A percentile compares a stretch with the other conserved stretches of the same genome.
These are phyloP conservation scores for Drosophila oshimai DNA, from an alignment of 1,140 invertebrate genomes.

Conservation along the genomic window DNA sequence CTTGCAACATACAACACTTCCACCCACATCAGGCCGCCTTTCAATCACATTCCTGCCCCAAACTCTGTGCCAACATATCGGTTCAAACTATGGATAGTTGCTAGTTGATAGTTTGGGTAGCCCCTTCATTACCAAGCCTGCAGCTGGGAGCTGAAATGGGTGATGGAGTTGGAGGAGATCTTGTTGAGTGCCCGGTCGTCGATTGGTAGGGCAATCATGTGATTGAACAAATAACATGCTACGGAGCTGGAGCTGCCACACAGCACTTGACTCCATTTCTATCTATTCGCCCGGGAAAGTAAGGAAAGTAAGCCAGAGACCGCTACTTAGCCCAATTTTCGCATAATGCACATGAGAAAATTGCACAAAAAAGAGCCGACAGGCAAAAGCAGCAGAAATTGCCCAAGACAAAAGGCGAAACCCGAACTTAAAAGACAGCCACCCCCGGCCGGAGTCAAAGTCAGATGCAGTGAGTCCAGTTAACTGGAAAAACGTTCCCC, in stretches of 20 bases:
- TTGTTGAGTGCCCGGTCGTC: conserved; percentile 39
- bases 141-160: conserved; percentile 37
- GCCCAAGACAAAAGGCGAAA: conserved; percentile 42
- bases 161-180: too few relatives aligned
- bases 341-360: conserved; percentile 78
- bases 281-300: conserved; percentile 44
- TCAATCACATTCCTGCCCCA: conserved; percentile 41
- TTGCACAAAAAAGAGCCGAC: conserved; percentile 62
- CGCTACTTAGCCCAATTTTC: conserved; percentile 80
- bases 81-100: not conserved
- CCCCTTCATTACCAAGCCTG: conserved; percentile 29
- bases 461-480: conserved; percentile 56
- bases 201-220: conserved; percentile 62
- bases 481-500: conserved; percentile 70
- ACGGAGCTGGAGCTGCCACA: conserved; percentile 35
- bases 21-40: conserved; percentile 16
- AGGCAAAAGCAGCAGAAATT: conserved; percentile 63
- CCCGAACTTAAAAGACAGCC: conserved; percentile 23
- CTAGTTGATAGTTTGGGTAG: not conserved
- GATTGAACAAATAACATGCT: conserved; percentile 76
- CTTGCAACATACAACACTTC: not conserved
- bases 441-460: conserved; percentile 53
- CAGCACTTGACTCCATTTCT: conserved; percentile 75
- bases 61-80: conserved; percentile 30
- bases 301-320: conserved; percentile 27